Evolutionary conservation across 2,797 vertebrate species (phyloP), one percentile per base, ranked within the genome.

Genomic region (Alauda arvensis): DNA sequence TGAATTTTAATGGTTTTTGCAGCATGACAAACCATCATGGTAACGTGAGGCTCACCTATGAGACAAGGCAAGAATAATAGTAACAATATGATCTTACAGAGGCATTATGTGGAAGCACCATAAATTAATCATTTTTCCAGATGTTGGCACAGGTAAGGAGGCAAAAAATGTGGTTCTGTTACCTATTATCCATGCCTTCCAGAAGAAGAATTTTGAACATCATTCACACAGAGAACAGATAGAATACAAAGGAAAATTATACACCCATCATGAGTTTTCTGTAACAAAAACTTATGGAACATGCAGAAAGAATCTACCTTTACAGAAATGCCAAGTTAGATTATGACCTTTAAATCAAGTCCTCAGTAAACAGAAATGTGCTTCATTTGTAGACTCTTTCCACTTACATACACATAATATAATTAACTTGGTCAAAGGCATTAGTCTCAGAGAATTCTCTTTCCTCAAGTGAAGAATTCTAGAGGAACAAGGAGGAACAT

Each of bases 161-260:
- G 59, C 18, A 91, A 90, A 94, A 92, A 82, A 87, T 84, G 57
- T 71, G n/a, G 19, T 45, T 87, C 80, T 93, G 77, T 89, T 90
- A 66, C 51, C 69, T 86, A 77, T 94, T 94, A 90, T 63, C 60
- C 29, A 9, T 91, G 85, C 53, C 85, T 85, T 89, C 79, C 72
- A 89, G 75, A 85, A 63, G 39, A 85, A 68, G 24, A 77, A n/a
- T 83, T 90, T 74, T 91, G 69, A 81, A 68, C 49, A 72, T 69
- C 14, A n/a, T 77, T 94, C 83, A 93, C 9, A 3, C 14, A 55
- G 65, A 83, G 46, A 77, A 12, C 26, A 78, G 62, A 65, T 48
- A 65, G 28, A 88, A 74, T 16, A 68, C 19, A 89, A 84, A 52
- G 53, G 48, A 89, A 94, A 92, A 92, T 72, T 62, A 16, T n/a